Evolutionary conservation across 2,888 invertebrate species (phyloP).

Genomic region (Malthinus flaveolus): DNA sequence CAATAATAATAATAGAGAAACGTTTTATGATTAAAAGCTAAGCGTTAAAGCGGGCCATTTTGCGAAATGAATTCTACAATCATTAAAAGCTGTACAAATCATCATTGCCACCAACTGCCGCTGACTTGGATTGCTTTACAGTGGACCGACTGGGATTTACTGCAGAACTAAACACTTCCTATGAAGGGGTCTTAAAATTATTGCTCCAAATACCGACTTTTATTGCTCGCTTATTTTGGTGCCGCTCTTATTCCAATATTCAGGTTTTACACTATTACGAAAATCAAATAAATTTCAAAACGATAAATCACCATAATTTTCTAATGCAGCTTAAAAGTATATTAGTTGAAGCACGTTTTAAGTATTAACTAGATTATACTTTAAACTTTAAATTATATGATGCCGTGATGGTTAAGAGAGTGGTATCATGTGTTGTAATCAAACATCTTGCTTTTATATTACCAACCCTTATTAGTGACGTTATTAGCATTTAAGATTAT

Average conservation of each 20-base stretch:
- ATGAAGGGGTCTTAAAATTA: conserved; percentile 37
- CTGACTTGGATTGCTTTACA: conserved; percentile 52
- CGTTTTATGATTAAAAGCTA: conserved; percentile 30
- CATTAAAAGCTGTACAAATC: conserved; percentile 53
- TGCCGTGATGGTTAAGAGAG: too few relatives aligned
- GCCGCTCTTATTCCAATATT: conserved; percentile 18
- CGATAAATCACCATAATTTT: neutral
- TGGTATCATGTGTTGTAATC: too few relatives aligned
- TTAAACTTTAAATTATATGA: too few relatives aligned
- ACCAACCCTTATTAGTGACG: too few relatives aligned
- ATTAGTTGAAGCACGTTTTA: too few relatives aligned
- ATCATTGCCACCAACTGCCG: conserved; percentile 51
- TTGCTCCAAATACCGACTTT: conserved; percentile 37
- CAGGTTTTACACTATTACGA: conserved; percentile 10
- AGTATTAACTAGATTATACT: too few relatives aligned
- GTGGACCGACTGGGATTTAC: conserved; percentile 50
- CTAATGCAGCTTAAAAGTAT: too few relatives aligned
- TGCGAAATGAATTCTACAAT: conserved; percentile 41
- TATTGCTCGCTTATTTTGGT: conserved; percentile 34
- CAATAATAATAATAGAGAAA: conserved; percentile 26
- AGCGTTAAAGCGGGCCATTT: conserved; percentile 35
- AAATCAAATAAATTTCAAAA: conserved; percentile 3
- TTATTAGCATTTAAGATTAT: too few relatives aligned
- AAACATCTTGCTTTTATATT: too few relatives aligned
- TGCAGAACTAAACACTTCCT: conserved; percentile 48